These are phyloP conservation scores for Phragmatobia fuliginosa DNA, from an alignment of 2,888 invertebrate species.

Conservation along the genomic window DNA sequence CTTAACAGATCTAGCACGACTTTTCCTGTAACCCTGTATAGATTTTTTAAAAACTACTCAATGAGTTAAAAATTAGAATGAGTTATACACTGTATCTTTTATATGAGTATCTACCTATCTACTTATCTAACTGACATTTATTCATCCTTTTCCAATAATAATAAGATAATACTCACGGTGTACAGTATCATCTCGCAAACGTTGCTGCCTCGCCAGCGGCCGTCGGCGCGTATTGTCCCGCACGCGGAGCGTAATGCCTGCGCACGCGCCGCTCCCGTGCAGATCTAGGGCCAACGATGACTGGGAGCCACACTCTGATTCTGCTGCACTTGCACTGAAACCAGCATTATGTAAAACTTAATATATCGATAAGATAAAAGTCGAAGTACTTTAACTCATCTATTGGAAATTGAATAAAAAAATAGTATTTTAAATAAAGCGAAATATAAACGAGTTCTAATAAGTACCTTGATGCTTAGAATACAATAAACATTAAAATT, in stretches of 20 bases:
- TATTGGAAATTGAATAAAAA: neutral
- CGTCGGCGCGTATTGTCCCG: conserved; percentile 91
- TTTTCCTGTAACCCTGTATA: no score
- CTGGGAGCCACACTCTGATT: conserved; percentile 87
- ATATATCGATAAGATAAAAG: neutral
- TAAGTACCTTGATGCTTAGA: neutral
- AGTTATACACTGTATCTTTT: no score
- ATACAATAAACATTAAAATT: neutral
- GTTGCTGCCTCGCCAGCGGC: conserved; percentile 91
- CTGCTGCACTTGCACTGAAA: conserved; percentile 77
- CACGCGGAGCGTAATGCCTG: conserved; percentile 86
- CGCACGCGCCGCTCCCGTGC: conserved; percentile 86
- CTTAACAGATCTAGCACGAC: no score
- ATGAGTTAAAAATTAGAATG: no score
- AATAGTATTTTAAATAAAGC: neutral
- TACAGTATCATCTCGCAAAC: conserved; percentile 90
- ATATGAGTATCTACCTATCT: no score
- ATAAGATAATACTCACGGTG: conserved; percentile 69
- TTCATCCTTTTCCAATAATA: neutral
- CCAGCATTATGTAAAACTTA: neutral
- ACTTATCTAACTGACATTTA: neutral
- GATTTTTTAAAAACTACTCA: no score
- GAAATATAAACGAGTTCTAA: neutral
- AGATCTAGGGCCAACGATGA: conserved; percentile 92
- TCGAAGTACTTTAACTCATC: neutral